phyloP scores from a whole-genome alignment of 2,888 invertebrate species.

The Rhodophaea formosa region DNA sequence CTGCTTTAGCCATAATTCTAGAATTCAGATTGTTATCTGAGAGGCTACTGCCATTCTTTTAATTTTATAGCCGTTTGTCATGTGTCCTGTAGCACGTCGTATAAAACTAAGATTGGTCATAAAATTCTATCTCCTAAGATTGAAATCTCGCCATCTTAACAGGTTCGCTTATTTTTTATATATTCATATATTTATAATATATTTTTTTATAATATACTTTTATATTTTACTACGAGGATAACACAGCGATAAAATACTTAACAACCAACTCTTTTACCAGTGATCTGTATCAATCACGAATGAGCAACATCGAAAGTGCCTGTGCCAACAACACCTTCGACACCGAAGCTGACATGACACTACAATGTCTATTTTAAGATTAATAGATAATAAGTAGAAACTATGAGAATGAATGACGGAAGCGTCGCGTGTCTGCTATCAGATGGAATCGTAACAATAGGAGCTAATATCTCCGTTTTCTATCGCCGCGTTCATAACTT shows the following conservation, averaged over 20 bases:
- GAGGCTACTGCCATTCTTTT: neutral
- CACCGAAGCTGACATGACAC: neutral
- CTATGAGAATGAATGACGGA: constrained; percentile 12
- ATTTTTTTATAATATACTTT: no score
- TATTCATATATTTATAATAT: no score
- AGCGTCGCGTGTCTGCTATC: constrained; percentile 11
- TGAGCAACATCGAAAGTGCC: no score
- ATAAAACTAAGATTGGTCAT: neutral
- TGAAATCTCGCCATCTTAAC: no score
- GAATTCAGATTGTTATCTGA: neutral
- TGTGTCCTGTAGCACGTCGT: neutral
- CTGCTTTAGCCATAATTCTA: neutral
- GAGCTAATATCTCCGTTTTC: constrained; percentile 11
- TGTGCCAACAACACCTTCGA: no score
- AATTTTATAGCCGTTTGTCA: neutral
- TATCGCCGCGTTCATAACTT: constrained; percentile 5
- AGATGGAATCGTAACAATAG: constrained; percentile 12
- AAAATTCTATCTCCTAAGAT: no score
- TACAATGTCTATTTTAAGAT: neutral
- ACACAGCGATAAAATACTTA: no score
- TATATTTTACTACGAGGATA: no score
- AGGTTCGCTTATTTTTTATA: no score
- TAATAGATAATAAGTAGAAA: constrained; percentile 4
- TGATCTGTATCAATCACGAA: no score
- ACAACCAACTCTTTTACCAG: no score